Conservation (phyloP, 1,140 invertebrate genomes). For the Trypoxylus dichotomus region DNA sequence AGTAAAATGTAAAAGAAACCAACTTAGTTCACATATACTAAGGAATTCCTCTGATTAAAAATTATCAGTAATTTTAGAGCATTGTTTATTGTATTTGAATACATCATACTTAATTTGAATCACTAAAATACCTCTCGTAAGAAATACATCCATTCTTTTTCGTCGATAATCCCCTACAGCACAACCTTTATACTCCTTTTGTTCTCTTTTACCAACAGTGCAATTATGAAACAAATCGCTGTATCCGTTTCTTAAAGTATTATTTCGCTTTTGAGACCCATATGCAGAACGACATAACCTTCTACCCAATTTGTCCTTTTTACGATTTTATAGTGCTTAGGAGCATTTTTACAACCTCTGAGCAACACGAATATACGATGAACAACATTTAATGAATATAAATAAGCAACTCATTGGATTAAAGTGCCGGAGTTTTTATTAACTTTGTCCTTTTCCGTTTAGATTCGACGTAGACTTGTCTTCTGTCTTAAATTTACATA, state of each 20-base stretch:
- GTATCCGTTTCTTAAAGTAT: not conserved
- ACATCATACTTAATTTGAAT: too few species aligned
- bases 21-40: too few species aligned
- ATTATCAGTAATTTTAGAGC: too few species aligned
- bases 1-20: too few species aligned
- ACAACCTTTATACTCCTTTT: too few species aligned
- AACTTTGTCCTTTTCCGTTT: not conserved
- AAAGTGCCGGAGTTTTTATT: not conserved
- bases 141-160: too few species aligned
- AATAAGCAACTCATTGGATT: not conserved
- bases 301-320: not conserved
- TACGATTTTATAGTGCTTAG: not conserved
- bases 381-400: not conserved
- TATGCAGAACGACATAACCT: not conserved
- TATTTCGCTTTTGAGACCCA: not conserved
- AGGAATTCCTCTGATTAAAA: too few species aligned
- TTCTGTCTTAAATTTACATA: constrained; percentile 51
- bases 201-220: too few species aligned
- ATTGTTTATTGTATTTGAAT: too few species aligned
- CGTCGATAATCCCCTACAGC: too few species aligned
- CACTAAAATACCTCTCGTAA: too few species aligned
- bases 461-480: not conserved
- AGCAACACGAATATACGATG: not conserved
- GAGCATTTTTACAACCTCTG: not conserved
- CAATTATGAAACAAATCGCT: too few species aligned